Evolutionary conservation across 2,888 invertebrate genomes (phyloP), one percentile per base, ranked within the genome.

Genomic region (Aelia acuminata): DNA sequence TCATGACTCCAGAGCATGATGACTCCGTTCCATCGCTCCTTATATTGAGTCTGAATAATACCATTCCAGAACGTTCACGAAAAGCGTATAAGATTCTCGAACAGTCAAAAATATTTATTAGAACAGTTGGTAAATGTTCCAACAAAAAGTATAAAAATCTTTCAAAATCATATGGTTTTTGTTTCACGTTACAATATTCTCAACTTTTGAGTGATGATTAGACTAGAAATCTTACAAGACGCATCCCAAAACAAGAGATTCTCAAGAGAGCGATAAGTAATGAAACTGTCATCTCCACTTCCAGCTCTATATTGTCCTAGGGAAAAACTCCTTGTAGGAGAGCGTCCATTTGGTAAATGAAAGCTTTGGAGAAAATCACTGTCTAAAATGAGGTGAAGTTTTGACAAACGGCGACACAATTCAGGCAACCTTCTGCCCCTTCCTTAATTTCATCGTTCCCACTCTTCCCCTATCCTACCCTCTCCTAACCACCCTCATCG

Each of bases 291-390:
- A 80, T 3, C 39, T 39, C 75, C 75, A 80, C 20, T 80, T 43
- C 39, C 22, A 80, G 39, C 43, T 80, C 39, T 80, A 80, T 80
- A 80, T 80, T 43, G 75, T 80, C 39, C 75, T 80, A 80, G n/a
- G 39, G 75, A 80, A 80, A 80, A 11, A 80, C 75, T 80, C 75
- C 75, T 80, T 18, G 43, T 15, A 43, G n/a, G 75, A 80, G 43
- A 22, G n/a, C 75, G 75, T 80, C 75, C 75, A 80, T 80, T 80
- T 80, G 43, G 39, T 80, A 80, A 80, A 80, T 80, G 75, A 80
- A 80, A 80, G 75, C 75, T 35, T 80, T 80, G 75, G 35, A 80
- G 75, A 80, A 80, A 80, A 80, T 80, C 75, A 43, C 75, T 80
- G 43, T 43, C 75, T 39, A 80, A 80, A 80, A 80, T 80, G 75